Base-by-base conservation (phyloP, 2,888 invertebrate genomes). In the Ornithoptera alexandrae region DNA sequence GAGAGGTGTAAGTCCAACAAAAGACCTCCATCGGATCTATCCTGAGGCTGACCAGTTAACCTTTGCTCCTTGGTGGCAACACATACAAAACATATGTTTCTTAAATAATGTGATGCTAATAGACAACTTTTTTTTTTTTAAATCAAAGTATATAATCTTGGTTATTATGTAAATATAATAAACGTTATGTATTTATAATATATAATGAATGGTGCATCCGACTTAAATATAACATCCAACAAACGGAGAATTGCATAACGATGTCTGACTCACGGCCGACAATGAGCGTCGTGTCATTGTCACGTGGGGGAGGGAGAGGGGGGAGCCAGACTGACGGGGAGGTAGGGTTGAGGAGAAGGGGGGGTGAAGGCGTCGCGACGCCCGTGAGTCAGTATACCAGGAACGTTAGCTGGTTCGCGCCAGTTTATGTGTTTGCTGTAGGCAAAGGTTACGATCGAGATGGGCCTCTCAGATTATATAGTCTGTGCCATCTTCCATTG, bases 371-470 rank as follows among this genome's bases (percentile, higher is more conserved):
- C 77, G 78, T 76, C 79, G 78, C 78, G 76, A 78, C 79, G 75
- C 74, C 62, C 62, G 68, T 85, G 84, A 84, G 73, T 83, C 82
- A 69, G 83, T 71, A 68, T 36, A 80, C 78, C 80, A 78, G 74
- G 76, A 79, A 82, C 80, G 77, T 76, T 62, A 60, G 42, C 53
- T 36, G 67, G 59, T 61, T 68, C 30, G 46, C 50, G 59, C 50
- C 65, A 62, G 61, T 70, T 69, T 65, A 61, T 68, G 63, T 46
- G 58, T 59, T 68, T 50, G 22, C 30, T 36, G 30, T 65, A 58
- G 22, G 20, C 18, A 67, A 56, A 67, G 67, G 61, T 67, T 62
- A 42, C 67, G 56, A 42, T 24, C 22, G 62, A 46, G 62, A 62
- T 62, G 62, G 46, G 50, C 8, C 17, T 39, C 39, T 8, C 39